phyloP scores from a whole-genome alignment of 2,113 vertebrate genomes.

The Onychostruthus taczanowskii region DNA sequence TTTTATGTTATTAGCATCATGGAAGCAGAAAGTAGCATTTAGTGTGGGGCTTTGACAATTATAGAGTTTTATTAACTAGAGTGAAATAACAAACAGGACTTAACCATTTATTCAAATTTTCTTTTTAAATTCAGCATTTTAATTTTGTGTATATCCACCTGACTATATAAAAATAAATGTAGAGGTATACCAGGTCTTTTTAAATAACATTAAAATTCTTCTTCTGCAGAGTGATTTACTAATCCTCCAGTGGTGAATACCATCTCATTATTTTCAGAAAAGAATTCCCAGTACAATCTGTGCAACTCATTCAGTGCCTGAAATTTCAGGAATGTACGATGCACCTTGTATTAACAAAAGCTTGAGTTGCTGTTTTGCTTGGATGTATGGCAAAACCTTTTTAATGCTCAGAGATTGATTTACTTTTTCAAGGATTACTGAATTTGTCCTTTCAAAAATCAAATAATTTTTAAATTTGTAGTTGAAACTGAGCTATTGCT shows the following conservation, averaged over 20 bases:
- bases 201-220: not conserved
- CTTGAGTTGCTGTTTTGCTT: accelerated
- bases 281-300: not conserved
- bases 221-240: not conserved
- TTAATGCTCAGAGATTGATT: not conserved
- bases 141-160: not conserved
- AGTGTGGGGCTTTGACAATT: not conserved
- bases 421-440: not conserved
- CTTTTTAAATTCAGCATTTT: not conserved
- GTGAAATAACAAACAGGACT: not conserved
- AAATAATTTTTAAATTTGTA: not conserved
- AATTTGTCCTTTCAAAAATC: not conserved
- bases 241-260: not conserved
- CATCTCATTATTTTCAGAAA: not conserved
- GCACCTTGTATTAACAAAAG: not conserved
- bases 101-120: not conserved
- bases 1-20: not conserved
- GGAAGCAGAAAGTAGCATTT: not conserved
- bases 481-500: not conserved
- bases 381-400: not conserved
- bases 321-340: not conserved
- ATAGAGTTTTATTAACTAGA: not conserved
- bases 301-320: not conserved
- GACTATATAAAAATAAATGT: not conserved
- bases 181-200: not conserved